Percentiles rank a stretch among this genome's conserved stretches.
These are phyloP conservation scores for Galerucella pusilla DNA, from an alignment of 2,888 invertebrate species.

Conservation along the genomic window DNA sequence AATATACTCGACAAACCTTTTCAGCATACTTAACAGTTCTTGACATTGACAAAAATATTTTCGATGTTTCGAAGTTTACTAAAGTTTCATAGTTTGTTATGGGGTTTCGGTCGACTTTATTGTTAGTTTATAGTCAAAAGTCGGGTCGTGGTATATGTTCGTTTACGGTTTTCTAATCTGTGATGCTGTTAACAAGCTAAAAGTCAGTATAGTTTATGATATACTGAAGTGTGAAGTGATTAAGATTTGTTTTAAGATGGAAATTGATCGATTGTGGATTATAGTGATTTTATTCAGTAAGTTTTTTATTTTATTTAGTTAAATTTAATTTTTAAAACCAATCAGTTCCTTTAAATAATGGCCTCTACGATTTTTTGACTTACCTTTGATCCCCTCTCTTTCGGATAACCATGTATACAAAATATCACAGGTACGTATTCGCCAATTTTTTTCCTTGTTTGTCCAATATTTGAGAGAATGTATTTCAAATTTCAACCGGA, in stretches of 20 bases:
- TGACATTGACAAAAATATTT: conserved; percentile 11
- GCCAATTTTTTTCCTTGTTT: too few species aligned
- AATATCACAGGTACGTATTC: too few species aligned
- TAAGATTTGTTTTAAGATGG: not conserved
- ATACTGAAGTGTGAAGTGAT: not conserved
- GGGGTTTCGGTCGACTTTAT: not conserved
- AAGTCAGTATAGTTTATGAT: not conserved
- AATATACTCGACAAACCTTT: conserved; percentile 34
- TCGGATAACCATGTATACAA: too few species aligned
- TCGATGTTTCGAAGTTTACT: not conserved
- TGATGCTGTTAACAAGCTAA: not conserved
- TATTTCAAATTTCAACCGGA: too few species aligned
- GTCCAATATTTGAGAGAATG: too few species aligned
- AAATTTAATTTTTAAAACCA: not conserved
- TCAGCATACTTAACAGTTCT: conserved; percentile 38
- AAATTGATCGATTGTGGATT: not conserved
- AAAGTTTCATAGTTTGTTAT: not conserved
- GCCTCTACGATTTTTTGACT: too few species aligned
- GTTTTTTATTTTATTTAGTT: not conserved
- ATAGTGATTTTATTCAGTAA: not conserved
- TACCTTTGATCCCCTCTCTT: too few species aligned
- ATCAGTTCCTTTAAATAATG: too few species aligned
- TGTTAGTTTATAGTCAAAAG: not conserved
- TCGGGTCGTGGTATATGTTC: not conserved
- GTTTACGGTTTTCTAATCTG: not conserved